Evolutionary conservation across 2,113 vertebrate species (phyloP).

Genomic region (Sinocyclocheilus grahami): DNA sequence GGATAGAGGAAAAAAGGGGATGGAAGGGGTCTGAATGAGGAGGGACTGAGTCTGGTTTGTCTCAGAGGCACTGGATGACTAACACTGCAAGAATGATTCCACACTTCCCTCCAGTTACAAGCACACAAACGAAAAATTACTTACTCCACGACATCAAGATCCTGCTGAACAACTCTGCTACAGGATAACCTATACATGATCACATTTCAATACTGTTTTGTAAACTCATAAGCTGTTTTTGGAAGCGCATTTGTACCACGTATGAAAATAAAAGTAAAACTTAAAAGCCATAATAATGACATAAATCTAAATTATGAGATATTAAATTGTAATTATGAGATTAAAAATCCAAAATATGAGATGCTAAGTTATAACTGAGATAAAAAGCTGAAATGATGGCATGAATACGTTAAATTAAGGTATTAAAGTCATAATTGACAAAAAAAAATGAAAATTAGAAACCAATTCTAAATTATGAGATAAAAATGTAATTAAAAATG

Average conservation of each 20-base stretch:
- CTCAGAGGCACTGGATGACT: slow-evolving; percentile 51
- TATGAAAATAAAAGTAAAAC: neutral
- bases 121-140: slow-evolving; percentile 1
- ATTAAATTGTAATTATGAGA: neutral
- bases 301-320: neutral
- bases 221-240: neutral
- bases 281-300: neutral
- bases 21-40: slow-evolving; percentile 22
- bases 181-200: neutral
- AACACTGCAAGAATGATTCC: slow-evolving; percentile 51
- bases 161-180: neutral
- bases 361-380: neutral
- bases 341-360: neutral
- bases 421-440: neutral
- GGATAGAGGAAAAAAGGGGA: slow-evolving; percentile 7
- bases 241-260: neutral
- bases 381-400: neutral
- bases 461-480: neutral
- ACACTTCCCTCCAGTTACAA: slow-evolving; percentile 28
- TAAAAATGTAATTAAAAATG: neutral
- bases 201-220: neutral
- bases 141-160: neutral
- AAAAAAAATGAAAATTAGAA: neutral
- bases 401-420: too few species aligned
- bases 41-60: slow-evolving; percentile 42